Conservation (phyloP, 2,113 vertebrate genomes). For the Charina bottae region DNA sequence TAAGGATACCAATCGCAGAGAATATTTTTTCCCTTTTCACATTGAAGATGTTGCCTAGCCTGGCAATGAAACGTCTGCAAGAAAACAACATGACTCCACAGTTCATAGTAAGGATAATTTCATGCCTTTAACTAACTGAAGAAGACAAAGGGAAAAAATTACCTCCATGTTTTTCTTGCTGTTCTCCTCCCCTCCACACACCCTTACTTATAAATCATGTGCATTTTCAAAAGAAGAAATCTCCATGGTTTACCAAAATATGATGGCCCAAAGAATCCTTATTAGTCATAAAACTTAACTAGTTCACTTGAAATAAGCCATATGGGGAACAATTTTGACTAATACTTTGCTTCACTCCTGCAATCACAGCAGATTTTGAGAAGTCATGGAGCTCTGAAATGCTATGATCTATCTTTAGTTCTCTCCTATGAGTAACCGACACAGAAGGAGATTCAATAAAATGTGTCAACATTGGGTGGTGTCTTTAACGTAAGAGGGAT, state of each 20-base stretch:
- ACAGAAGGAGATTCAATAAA: conserved; percentile 18
- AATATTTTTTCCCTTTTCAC: too few species aligned
- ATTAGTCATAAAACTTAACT: background rate
- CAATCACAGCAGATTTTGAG: conserved; percentile 11
- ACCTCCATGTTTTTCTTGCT: background rate
- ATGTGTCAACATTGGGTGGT: background rate
- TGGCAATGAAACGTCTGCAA: too few species aligned
- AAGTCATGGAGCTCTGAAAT: conserved; percentile 4
- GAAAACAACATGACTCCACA: too few species aligned
- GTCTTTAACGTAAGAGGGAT: conserved; percentile 2
- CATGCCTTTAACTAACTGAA: background rate
- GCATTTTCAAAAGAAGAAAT: background rate
- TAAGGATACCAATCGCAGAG: too few species aligned
- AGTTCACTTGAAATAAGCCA: background rate
- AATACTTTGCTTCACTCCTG: background rate
- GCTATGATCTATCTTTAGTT: conserved; percentile 22
- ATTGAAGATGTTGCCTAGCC: too few species aligned
- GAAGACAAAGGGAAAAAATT: background rate
- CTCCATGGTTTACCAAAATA: background rate
- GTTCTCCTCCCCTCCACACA: background rate
- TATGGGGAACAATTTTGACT: background rate
- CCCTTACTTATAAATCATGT: background rate
- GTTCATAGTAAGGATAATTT: too few species aligned
- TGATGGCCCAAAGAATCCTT: background rate
- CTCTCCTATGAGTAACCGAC: background rate